These are phyloP conservation scores for sheep (Ovis aries) DNA, from an alignment of 2,113 vertebrate species.

Conservation along the genomic window ARS-UI_Ramb_v3.0 NC_056065.1:21352501-21353000, in stretches of 20 bases:
- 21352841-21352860: conserved; percentile 36
- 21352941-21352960: background rate
- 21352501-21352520: background rate
- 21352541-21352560: background rate
- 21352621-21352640: background rate
- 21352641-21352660: background rate
- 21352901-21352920: background rate
- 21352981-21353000: background rate
- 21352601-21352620: background rate
- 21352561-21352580: background rate
- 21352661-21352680: conserved; percentile 3
- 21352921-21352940: background rate
- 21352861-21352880: conserved; percentile 10
- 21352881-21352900: background rate
- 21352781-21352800: conserved; percentile 57
- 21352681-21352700: conserved; percentile 36
- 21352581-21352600: background rate
- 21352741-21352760: conserved; percentile 66
- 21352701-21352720: conserved; percentile 57
- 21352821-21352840: conserved; percentile 46
- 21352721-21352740: conserved; percentile 67
- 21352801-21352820: conserved; percentile 26
- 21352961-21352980: background rate
- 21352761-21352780: conserved; percentile 56
- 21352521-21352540: background rate